Percentiles rank a stretch among this genome's conserved stretches.
Evolutionary conservation across 2,113 vertebrate species (phyloP).

Genomic region (Pelvicachromis taeniatus): DNA sequence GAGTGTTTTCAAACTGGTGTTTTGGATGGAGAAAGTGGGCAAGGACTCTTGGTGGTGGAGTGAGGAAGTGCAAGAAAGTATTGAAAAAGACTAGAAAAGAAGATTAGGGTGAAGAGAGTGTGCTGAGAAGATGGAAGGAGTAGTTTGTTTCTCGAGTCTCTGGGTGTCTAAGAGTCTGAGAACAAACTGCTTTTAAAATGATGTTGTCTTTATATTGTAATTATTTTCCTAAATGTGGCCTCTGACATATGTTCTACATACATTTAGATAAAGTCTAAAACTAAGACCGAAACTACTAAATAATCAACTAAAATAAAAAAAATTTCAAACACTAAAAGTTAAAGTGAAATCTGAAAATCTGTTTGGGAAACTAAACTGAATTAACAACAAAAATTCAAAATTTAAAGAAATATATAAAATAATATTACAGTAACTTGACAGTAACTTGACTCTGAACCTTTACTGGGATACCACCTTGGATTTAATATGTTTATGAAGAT

Average conservation of each 20-base stretch:
- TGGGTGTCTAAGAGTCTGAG: fast-evolving
- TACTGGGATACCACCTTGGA: background rate
- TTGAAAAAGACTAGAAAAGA: background rate
- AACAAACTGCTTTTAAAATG: background rate
- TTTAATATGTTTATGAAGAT: background rate
- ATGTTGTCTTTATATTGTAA: background rate
- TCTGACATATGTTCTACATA: background rate
- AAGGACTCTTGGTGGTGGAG: background rate
- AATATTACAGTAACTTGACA: background rate
- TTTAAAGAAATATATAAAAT: background rate
- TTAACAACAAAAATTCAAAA: background rate
- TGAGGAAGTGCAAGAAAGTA: background rate
- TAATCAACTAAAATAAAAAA: background rate
- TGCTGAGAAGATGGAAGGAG: background rate
- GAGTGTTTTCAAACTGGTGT: background rate
- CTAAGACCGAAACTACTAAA: background rate
- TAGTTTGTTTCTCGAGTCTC: background rate
- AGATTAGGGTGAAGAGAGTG: background rate
- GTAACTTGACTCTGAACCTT: background rate
- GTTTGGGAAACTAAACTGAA: background rate
- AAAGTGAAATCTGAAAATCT: background rate
- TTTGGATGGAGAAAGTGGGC: background rate
- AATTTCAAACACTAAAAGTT: background rate
- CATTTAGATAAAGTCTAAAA: too few relatives aligned
- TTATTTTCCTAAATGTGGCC: background rate